Evolutionary conservation across 2,797 vertebrate genomes (phyloP).

Genomic region (Channa striata): DNA sequence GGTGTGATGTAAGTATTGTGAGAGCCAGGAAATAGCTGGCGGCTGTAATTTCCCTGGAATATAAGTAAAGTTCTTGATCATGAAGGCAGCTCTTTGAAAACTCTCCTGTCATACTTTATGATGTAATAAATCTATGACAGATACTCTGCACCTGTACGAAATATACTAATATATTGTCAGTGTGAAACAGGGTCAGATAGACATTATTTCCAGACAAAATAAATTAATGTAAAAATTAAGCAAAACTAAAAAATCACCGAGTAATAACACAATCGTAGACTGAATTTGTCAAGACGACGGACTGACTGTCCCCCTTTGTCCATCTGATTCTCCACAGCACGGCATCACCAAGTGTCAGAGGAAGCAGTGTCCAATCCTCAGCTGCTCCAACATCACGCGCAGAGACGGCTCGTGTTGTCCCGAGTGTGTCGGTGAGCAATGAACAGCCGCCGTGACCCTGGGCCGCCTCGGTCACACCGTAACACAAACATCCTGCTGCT

Average conservation of each 20-base stretch:
- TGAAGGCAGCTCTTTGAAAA: background rate
- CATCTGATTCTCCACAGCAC: constrained; percentile 78
- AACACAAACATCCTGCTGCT: background rate
- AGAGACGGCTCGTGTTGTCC: constrained; percentile 90
- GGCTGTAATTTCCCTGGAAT: background rate
- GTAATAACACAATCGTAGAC: background rate
- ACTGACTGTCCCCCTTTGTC: background rate
- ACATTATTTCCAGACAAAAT: background rate
- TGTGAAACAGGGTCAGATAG: background rate
- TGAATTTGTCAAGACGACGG: background rate
- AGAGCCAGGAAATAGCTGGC: background rate
- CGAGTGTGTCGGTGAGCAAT: constrained; percentile 87
- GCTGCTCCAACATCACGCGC: constrained; percentile 83
- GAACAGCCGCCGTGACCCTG: background rate
- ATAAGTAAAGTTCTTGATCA: background rate
- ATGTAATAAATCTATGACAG: no score
- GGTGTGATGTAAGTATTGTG: constrained; percentile 90
- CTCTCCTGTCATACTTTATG: no score
- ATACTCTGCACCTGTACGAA: background rate
- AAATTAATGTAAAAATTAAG: no score
- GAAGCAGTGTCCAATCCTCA: constrained; percentile 88
- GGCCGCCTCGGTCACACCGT: background rate
- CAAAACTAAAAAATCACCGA: background rate
- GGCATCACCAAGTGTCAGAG: constrained; percentile 95
- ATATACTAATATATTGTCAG: background rate